These are phyloP conservation scores for Caloenas nicobarica DNA, from an alignment of 2,113 vertebrate genomes.

Conservation along the genomic window DNA sequence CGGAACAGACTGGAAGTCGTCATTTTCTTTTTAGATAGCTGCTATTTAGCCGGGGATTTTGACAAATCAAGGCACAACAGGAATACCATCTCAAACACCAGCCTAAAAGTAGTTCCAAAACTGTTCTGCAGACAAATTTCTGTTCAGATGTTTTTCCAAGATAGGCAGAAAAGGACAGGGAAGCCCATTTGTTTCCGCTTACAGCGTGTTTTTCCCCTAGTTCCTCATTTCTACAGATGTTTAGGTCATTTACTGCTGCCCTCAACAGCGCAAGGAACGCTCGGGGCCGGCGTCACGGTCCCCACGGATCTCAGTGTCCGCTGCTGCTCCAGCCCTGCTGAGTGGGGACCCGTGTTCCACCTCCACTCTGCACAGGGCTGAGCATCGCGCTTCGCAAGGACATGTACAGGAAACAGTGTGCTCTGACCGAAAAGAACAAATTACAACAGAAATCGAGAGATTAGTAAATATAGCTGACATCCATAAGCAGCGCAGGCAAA, in stretches of 20 bases:
- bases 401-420: neutral
- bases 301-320: neutral
- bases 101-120: neutral
- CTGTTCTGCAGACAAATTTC: neutral
- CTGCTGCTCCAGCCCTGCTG: neutral
- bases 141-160: neutral
- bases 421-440: neutral
- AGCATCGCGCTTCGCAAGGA: rapidly evolving
- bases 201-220: rapidly evolving
- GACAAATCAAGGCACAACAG: neutral
- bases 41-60: neutral
- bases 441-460: neutral
- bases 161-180: neutral
- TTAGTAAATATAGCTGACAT: neutral
- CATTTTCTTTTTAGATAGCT: neutral
- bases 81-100: neutral
- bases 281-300: neutral
- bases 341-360: rapidly evolving
- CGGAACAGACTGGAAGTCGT: rapidly evolving
- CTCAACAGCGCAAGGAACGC: neutral
- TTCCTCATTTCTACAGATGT: neutral
- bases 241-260: no score
- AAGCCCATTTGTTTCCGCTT: neutral
- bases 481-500: neutral
- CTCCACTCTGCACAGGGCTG: neutral